Evolutionary conservation across 2,797 vertebrate genomes (phyloP), one percentile per base, ranked within the genome.

Genomic region (Pseudochromis fuscus): DNA sequence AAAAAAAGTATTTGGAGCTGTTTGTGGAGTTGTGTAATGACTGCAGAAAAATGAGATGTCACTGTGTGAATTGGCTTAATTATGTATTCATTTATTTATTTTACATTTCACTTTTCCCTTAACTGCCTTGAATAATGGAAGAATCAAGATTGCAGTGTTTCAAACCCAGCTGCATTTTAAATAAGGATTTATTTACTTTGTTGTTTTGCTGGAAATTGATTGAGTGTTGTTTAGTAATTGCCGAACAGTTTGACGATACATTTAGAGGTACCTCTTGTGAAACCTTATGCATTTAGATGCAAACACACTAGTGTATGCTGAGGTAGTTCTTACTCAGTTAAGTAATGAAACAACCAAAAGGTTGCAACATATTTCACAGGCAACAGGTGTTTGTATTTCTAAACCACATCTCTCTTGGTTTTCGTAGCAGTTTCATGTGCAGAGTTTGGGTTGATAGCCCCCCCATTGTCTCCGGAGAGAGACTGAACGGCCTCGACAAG

Each of bases 401-500:
- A 30, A 79, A 52, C 48, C 59, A 33, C 24, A 48, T 33, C 64
- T 72, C 68, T 84, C 55, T 85, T 75, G 4, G 73, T 78, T 81
- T 79, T 83, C 76, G 77, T 64, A 42, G 66, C 50, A 28, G 37
- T 66, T 70, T 75, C 64, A 35, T 61, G 37, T 58, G 74, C 81
- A 88, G 71, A 71, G 67, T 62, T 65, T 67, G 56, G 56, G 65
- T 42, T 68, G 53, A 62, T 83, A 60, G 19, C 44, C 21, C 19
- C 56, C 60, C 51, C 37, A 31, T 75, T 59, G 40, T 57, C 58
- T 67, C 62, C 75, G 50, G 40, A 49, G 42, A 75, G 77, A 91
- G 59, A 79, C 44, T 75, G 73, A 91, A 60, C 49, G 33, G 72
- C 68, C 44, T 15, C 87, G 90, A 91, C 81, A 73, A 72, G 78